A percentile compares a stretch with the other conserved stretches of the same genome.
phyloP scores from a whole-genome alignment of 1,140 invertebrate species.

The Calephelis virginiensis region DNA sequence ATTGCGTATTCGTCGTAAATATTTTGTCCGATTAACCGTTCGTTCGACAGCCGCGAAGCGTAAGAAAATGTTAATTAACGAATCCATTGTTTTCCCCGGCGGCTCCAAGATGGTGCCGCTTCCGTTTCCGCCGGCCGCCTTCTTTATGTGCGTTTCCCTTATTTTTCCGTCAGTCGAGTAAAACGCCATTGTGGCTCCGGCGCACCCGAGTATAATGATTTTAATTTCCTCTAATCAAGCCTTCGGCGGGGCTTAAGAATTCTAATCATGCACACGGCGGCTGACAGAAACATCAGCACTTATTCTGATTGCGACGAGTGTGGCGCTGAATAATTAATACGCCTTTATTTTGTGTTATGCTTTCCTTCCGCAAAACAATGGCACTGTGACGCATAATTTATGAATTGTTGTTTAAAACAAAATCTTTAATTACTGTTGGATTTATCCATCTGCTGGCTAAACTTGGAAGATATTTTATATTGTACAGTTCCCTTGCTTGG shows the following conservation, averaged over 20 bases:
- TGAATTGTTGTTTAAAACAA: constrained; percentile 44
- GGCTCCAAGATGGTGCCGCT: constrained; percentile 77
- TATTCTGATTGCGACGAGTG: constrained; percentile 77
- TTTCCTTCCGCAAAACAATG: constrained; percentile 55
- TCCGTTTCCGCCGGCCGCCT: constrained; percentile 72
- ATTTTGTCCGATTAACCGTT: constrained; percentile 78
- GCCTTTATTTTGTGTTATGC: constrained; percentile 69
- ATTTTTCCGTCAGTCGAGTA: constrained; percentile 67
- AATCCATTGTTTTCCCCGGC: constrained; percentile 78
- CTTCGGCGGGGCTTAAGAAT: constrained; percentile 75
- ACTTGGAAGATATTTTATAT: too few species aligned
- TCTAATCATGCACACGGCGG: constrained; percentile 71
- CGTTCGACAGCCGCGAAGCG: constrained; percentile 78
- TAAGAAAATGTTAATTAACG: constrained; percentile 81
- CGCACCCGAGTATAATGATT: constrained; percentile 72
- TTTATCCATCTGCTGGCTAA: not conserved
- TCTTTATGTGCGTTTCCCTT: constrained; percentile 75
- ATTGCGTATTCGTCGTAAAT: constrained; percentile 70
- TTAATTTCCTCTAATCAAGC: constrained; percentile 79
- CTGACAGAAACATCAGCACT: constrained; percentile 77
- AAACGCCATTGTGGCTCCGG: constrained; percentile 58
- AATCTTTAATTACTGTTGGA: constrained; percentile 9
- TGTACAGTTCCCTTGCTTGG: not conserved
- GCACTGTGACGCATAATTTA: constrained; percentile 55
- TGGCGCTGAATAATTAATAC: constrained; percentile 77